Evolutionary conservation across 2,113 vertebrate genomes (phyloP), one percentile per base, ranked within the genome.

Genomic region (Empidonax traillii): DNA sequence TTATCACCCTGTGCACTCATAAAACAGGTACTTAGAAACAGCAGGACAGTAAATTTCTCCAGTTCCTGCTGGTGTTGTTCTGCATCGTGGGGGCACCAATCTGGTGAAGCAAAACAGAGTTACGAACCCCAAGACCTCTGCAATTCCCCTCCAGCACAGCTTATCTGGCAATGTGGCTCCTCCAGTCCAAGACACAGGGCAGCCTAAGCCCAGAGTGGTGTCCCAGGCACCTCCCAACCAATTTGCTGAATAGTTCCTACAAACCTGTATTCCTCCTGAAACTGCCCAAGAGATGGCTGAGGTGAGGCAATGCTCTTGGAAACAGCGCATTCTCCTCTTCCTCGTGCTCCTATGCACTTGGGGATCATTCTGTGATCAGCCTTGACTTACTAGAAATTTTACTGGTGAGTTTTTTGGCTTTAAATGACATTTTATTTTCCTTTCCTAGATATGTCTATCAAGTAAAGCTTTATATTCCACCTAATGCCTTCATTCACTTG

Each of bases 401-500:
- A 74, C 14, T n/a, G 41, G n/a, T 46, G 73, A 74, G 51, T 3
- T n/a, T 77, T 80, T 24, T 27, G 22, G 14, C 37, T 90, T 79
- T 52, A 73, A 66, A 69, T 37, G 12, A 37, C 21, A 58, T 52
- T 86, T 90, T 6, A 51, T 56, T 68, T 31, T 35, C 30, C 23
- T 7, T 59, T 73, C 68, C 76, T 10, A 80, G 35, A 33, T 51
- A 81, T 3, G 47, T 58, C 90, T 39, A 12, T 77, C 61, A 61
- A 81, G 28, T 30, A 86, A 73, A 90, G 46, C 37, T 88, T 88
- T 88, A 33, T 74, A 92, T 84, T 86, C 61, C 33, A 75, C 39
- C 51, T 71, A 69, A 92, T 44, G 71, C 75, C 55, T 93, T 87
- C 78, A 52, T 67, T 94, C 85, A 81, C 61, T 88, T 84, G 61